Percentiles rank a stretch among this genome's conserved stretches.
phyloP scores from a whole-genome alignment of 2,797 vertebrate genomes.

The Chrysolophus pictus region DNA sequence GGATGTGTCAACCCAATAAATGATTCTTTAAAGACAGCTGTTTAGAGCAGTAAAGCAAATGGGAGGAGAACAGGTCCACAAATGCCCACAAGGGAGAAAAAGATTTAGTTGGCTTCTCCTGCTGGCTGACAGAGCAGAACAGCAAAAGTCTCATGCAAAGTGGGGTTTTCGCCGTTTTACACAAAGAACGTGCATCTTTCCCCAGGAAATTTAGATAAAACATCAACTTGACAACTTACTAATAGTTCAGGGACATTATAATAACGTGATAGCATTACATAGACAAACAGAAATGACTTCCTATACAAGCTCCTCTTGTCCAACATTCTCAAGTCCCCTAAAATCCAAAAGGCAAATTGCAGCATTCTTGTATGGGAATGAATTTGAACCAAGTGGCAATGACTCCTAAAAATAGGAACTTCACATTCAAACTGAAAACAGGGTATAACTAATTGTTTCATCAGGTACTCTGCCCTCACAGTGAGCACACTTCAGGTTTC shows the following conservation, averaged over 20 bases:
- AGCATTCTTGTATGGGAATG: neutral
- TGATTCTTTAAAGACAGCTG: neutral
- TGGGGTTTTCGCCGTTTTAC: rapidly evolving
- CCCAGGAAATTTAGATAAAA: neutral
- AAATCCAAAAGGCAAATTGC: neutral
- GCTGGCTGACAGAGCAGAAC: neutral
- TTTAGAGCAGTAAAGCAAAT: neutral
- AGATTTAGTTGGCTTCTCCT: neutral
- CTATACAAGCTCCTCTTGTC: neutral
- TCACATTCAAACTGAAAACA: neutral
- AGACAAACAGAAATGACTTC: neutral
- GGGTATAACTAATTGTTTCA: neutral
- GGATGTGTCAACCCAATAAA: neutral
- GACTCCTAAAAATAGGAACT: neutral
- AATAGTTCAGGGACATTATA: neutral
- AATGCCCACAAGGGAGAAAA: neutral
- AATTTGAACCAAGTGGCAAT: neutral
- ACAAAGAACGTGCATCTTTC: neutral
- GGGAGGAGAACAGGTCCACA: neutral
- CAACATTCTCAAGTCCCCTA: neutral
- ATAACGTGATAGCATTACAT: neutral
- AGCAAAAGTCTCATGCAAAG: neutral
- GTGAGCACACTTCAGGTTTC: neutral
- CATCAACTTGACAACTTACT: neutral
- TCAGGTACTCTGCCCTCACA: neutral